phyloP scores from a whole-genome alignment of 2,797 vertebrate species.

The Oophaga sylvatica region DNA sequence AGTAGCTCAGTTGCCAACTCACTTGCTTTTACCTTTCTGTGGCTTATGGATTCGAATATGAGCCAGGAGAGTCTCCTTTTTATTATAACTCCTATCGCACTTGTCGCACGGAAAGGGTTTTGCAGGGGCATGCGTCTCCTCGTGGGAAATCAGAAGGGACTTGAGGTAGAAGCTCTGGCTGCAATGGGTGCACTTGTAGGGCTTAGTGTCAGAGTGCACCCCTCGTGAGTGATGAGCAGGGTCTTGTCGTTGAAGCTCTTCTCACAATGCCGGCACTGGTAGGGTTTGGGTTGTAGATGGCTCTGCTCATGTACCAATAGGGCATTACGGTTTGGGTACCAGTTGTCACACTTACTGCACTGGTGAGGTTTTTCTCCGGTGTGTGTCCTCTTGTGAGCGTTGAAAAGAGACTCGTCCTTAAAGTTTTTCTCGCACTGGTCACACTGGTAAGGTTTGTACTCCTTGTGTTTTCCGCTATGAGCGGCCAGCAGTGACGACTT shows the following conservation, averaged over 20 bases:
- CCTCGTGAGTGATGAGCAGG: slow-evolving; percentile 45
- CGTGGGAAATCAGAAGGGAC: no score
- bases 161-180: no score
- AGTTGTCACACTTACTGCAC: slow-evolving; percentile 44
- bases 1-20: no score
- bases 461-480: slow-evolving; percentile 40
- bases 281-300: slow-evolving; percentile 48
- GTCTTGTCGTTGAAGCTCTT: slow-evolving; percentile 56
- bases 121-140: no score
- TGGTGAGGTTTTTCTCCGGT: slow-evolving; percentile 34
- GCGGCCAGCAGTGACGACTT: slow-evolving; percentile 39
- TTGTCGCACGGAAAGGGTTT: no score
- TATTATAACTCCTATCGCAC: no score
- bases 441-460: slow-evolving; percentile 51
- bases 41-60: no score
- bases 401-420: slow-evolving; percentile 42
- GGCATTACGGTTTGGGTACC: slow-evolving; percentile 40
- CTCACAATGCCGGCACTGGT: slow-evolving; percentile 50
- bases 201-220: slow-evolving; percentile 40
- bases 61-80: no score
- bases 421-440: slow-evolving; percentile 57
- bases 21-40: no score
- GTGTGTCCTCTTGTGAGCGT: slow-evolving; percentile 48
- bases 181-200: slow-evolving; percentile 6
- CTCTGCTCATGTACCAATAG: slow-evolving; percentile 35